Evolutionary conservation across 2,797 vertebrate species (phyloP).

Genomic region (Tragelaphus oryx): DNA sequence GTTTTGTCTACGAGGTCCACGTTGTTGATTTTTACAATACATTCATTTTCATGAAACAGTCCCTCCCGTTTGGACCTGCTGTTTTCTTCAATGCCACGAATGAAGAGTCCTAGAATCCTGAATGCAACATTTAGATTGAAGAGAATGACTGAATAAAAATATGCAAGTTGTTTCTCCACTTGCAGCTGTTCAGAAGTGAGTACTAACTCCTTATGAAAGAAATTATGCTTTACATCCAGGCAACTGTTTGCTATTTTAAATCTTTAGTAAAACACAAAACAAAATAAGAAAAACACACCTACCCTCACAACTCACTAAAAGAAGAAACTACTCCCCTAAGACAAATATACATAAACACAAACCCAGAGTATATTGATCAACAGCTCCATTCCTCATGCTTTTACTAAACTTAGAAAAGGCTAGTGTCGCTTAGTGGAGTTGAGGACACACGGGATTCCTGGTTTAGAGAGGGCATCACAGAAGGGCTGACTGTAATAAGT

Average conservation of each 20-base stretch:
- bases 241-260: slow-evolving; percentile 29
- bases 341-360: slow-evolving; percentile 12
- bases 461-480: neutral
- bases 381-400: neutral
- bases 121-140: slow-evolving; percentile 37
- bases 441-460: neutral
- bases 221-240: neutral
- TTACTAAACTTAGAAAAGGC: neutral
- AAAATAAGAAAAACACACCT: neutral
- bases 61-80: slow-evolving; percentile 92
- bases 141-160: slow-evolving; percentile 4
- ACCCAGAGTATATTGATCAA: neutral
- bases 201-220: slow-evolving; percentile 31
- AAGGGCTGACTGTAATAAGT: neutral
- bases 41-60: slow-evolving; percentile 94
- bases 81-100: slow-evolving; percentile 93
- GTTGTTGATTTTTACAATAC: slow-evolving; percentile 95
- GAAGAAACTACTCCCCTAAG: slow-evolving; percentile 3
- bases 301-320: neutral
- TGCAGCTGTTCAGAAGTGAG: slow-evolving; percentile 44
- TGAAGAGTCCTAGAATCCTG: slow-evolving; percentile 92
- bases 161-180: slow-evolving; percentile 7
- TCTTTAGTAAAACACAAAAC: neutral
- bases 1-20: slow-evolving; percentile 92
- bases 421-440: neutral